Conservation (phyloP, 2,888 invertebrate genomes). For the Tetragonula carbonaria region DNA sequence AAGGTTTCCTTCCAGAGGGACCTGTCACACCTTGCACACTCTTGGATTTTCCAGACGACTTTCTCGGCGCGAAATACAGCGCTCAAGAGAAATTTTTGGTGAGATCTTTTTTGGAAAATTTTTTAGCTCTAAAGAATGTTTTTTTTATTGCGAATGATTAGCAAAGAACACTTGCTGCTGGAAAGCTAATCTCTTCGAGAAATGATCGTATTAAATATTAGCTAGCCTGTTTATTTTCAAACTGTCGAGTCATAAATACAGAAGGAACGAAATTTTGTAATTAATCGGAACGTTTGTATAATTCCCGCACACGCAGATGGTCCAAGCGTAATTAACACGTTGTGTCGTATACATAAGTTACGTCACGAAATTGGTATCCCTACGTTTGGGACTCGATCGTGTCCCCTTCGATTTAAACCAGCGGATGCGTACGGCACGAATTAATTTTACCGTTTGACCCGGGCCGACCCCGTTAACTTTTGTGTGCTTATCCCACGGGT, state of each 20-base stretch:
- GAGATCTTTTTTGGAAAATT: too few relatives aligned
- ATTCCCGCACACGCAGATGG: background rate
- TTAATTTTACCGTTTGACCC: constrained; percentile 75
- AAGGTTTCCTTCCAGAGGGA: background rate
- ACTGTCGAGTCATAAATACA: background rate
- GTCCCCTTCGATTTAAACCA: constrained; percentile 41
- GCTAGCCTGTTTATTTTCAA: background rate
- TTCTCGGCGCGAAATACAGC: too few relatives aligned
- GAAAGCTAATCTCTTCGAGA: too few relatives aligned
- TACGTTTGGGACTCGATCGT: constrained; percentile 26
- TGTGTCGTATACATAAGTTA: constrained; percentile 20
- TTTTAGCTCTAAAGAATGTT: too few relatives aligned
- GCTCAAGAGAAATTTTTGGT: too few relatives aligned
- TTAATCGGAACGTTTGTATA: constrained; percentile 19
- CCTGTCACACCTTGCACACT: background rate
- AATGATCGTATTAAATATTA: too few relatives aligned
- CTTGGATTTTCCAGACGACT: background rate
- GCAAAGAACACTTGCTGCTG: too few relatives aligned
- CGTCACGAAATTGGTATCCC: constrained; percentile 47
- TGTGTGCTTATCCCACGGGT: constrained; percentile 78
- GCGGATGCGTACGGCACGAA: constrained; percentile 66
- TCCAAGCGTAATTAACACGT: background rate
- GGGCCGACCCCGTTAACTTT: constrained; percentile 65
- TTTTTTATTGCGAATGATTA: too few relatives aligned
- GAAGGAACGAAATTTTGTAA: background rate